A percentile compares a stretch with the other conserved stretches of the same genome.
Evolutionary conservation across 2,888 invertebrate genomes (phyloP).

Genomic region (Stratiomys singularior): DNA sequence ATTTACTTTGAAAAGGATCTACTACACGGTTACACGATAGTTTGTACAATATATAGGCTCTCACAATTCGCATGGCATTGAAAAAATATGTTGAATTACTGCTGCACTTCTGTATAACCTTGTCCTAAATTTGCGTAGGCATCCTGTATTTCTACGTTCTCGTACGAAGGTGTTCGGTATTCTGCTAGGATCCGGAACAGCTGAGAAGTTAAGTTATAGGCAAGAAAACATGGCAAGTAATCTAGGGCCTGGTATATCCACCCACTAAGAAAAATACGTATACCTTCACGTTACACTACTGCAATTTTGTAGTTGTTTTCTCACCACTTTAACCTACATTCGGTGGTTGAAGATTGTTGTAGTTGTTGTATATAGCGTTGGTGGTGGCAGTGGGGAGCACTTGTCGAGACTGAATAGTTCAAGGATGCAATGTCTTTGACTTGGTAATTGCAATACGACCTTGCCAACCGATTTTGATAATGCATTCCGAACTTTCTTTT

Average conservation of each 20-base stretch:
- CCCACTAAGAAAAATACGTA: too few relatives aligned
- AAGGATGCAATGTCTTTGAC: slow-evolving; percentile 43
- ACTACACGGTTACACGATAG: too few relatives aligned
- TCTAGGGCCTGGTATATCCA: neutral
- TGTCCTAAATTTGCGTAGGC: slow-evolving; percentile 29
- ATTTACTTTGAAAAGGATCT: slow-evolving; percentile 1
- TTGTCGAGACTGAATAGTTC: slow-evolving; percentile 42
- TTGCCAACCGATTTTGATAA: slow-evolving; percentile 39
- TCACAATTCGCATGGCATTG: neutral
- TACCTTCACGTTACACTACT: too few relatives aligned
- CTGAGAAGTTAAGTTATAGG: slow-evolving; percentile 19
- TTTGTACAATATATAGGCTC: too few relatives aligned
- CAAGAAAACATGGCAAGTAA: slow-evolving; percentile 20
- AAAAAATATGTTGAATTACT: slow-evolving; percentile 17
- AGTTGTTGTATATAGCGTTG: neutral
- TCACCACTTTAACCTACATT: slow-evolving; percentile 23
- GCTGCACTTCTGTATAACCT: slow-evolving; percentile 40
- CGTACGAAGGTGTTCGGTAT: slow-evolving; percentile 12
- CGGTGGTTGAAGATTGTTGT: too few relatives aligned
- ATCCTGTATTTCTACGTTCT: neutral
- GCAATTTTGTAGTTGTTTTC: neutral
- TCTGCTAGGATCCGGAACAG: slow-evolving; percentile 25
- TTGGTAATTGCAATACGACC: slow-evolving; percentile 37
- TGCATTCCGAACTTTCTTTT: slow-evolving; percentile 11
- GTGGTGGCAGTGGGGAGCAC: slow-evolving; percentile 6